Conservation (phyloP, 2,888 invertebrate genomes). For the Rhamnusium bicolor region DNA sequence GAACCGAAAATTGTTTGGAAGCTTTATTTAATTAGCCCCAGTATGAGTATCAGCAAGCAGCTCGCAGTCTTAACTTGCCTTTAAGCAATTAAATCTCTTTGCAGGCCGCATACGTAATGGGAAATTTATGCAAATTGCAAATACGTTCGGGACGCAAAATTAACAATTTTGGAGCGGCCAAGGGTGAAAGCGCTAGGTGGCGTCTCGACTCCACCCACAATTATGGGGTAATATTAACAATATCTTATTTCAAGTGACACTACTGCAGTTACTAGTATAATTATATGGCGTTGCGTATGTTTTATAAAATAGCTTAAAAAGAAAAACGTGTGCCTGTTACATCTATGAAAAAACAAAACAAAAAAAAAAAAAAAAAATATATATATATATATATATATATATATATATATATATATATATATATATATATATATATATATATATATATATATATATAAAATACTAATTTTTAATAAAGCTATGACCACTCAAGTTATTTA, state of each 20-base stretch:
- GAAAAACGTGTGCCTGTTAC: too few relatives aligned
- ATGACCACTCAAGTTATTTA: too few relatives aligned
- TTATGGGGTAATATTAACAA: slow-evolving; percentile 24
- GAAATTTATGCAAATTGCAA: slow-evolving; percentile 67
- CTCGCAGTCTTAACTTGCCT: slow-evolving; percentile 66
- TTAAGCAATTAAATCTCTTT: slow-evolving; percentile 68
- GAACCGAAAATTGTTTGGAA: slow-evolving; percentile 66
- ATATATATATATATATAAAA: too few relatives aligned
- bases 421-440: too few relatives aligned
- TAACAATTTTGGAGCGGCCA: slow-evolving; percentile 59
- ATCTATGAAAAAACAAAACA: too few relatives aligned
- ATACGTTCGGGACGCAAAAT: slow-evolving; percentile 62
- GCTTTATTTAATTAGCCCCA: slow-evolving; percentile 67
- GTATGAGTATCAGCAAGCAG: slow-evolving; percentile 63
- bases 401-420: too few relatives aligned
- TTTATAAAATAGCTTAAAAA: background rate
- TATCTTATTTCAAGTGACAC: slow-evolving; percentile 19
- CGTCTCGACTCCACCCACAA: slow-evolving; percentile 19
- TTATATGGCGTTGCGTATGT: background rate
- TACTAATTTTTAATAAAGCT: too few relatives aligned
- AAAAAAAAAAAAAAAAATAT: too few relatives aligned
- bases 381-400: too few relatives aligned
- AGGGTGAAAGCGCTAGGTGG: slow-evolving; percentile 36
- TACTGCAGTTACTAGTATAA: background rate
- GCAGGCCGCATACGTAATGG: slow-evolving; percentile 68